phyloP scores from a whole-genome alignment of 2,888 invertebrate genomes.

The Pammene aurita region DNA sequence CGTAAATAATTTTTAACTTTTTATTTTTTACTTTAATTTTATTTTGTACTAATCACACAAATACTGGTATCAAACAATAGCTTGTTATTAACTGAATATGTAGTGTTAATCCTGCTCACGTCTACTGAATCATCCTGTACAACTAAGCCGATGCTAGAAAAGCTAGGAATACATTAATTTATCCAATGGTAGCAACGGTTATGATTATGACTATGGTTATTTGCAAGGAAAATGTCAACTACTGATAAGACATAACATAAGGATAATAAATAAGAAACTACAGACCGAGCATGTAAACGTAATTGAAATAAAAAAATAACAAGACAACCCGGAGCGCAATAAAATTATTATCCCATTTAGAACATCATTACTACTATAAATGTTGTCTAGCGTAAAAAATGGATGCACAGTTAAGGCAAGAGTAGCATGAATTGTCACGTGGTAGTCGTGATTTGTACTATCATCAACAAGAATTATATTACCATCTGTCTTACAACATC shows the following conservation, averaged over 20 bases:
- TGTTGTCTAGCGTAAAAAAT: constrained; percentile 49
- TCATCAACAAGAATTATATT: constrained; percentile 55
- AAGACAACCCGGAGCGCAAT: constrained; percentile 25
- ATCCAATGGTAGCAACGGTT: background rate
- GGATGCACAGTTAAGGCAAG: constrained; percentile 58
- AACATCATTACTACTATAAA: constrained; percentile 33
- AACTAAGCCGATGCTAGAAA: too few species aligned
- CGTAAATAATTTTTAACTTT: too few species aligned
- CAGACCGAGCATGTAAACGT: constrained; percentile 14
- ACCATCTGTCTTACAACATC: constrained; percentile 52
- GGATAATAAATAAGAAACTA: constrained; percentile 4
- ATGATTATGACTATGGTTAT: background rate
- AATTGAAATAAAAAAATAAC: constrained; percentile 36
- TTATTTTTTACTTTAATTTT: too few species aligned
- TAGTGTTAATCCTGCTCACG: too few species aligned
- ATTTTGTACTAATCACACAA: too few species aligned
- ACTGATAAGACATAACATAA: background rate
- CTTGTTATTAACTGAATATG: too few species aligned
- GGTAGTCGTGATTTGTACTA: constrained; percentile 68
- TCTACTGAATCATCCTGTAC: too few species aligned
- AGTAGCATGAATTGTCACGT: constrained; percentile 62
- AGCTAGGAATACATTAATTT: too few species aligned
- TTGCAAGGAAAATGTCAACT: background rate
- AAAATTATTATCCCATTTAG: constrained; percentile 38
- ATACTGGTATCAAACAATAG: too few species aligned